Evolutionary conservation across 1,140 invertebrate genomes (phyloP), one percentile per base, ranked within the genome.

Genomic region (Berghia stephanieae): DNA sequence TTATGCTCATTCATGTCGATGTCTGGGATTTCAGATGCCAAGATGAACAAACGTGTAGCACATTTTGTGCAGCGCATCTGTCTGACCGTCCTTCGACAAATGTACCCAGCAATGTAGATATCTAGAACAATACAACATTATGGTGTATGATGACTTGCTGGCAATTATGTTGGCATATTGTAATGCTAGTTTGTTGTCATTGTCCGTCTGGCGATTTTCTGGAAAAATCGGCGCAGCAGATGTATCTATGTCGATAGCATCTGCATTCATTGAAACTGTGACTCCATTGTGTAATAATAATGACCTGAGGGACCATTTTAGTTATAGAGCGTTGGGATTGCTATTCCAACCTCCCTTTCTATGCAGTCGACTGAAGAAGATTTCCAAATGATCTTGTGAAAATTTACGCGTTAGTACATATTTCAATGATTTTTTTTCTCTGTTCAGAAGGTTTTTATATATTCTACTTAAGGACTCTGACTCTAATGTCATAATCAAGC

Each of bases 321-420:
- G 34, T 31, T 63, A 43, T 43, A 44, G 36, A 27, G 27, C 42
- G 46, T 38, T 71, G 16, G 69, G 69, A 46, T 71, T 44, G 69
- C 46, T 71, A 27, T 44, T 71, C 18, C 36, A 71, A 24, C 69
- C 69, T 24, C 69, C 69, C 3, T 13, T 3, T 43, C 34, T 18
- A 5, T 43, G 4, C 4, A 71, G 43, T 43, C 69, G n/a, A 44
- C n/a, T 31, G 34, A 63, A 63, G 18, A 63, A 31, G 10, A 31
- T 63, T 31, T 63, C 57, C 10, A 63, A 27, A 40, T 71, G 69
- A 46, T 71, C 69, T 34, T 71, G 69, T 38, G 18, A 44, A 18
- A 71, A 44, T 27, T 40, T 71, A 43, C 46, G n/a, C 16, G 69
- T 71, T 24, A 71, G 42, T 5, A 71, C 10, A 46, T 36, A 44